These are phyloP conservation scores for Tenualosa ilisha DNA, from an alignment of 2,797 vertebrate species.

Conservation along the genomic window DNA sequence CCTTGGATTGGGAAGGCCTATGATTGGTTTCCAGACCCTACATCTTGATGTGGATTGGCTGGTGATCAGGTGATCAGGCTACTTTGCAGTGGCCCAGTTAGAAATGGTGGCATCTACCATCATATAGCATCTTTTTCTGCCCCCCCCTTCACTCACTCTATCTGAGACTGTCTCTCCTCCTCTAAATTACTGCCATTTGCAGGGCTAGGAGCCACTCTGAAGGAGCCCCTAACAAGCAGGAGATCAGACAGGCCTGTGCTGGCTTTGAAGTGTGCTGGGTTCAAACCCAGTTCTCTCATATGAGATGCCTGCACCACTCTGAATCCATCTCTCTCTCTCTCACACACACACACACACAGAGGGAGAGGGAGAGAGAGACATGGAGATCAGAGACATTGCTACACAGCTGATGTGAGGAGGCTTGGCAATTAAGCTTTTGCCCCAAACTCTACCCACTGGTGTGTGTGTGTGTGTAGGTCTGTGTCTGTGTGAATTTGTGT, in stretches of 20 bases:
- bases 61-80: too few relatives aligned
- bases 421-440: neutral
- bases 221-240: conserved; percentile 37
- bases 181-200: neutral
- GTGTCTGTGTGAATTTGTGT: too few relatives aligned
- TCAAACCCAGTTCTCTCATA: conserved; percentile 31
- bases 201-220: conserved; percentile 19
- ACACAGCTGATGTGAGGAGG: neutral
- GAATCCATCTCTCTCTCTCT: conserved; percentile 7
- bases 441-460: neutral
- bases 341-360: conserved; percentile 17
- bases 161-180: conserved; percentile 30
- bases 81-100: too few relatives aligned
- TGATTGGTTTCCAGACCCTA: too few relatives aligned
- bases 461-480: neutral
- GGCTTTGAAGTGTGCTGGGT: conserved; percentile 39
- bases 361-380: neutral
- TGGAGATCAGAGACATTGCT: neutral
- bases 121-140: neutral
- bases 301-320: conserved; percentile 23
- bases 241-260: conserved; percentile 42
- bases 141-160: neutral
- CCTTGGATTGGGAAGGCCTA: too few relatives aligned
- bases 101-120: too few relatives aligned
- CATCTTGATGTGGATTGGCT: too few relatives aligned